phyloP scores from a whole-genome alignment of 2,797 vertebrate species.

The Phyllotis vaccarum region DNA sequence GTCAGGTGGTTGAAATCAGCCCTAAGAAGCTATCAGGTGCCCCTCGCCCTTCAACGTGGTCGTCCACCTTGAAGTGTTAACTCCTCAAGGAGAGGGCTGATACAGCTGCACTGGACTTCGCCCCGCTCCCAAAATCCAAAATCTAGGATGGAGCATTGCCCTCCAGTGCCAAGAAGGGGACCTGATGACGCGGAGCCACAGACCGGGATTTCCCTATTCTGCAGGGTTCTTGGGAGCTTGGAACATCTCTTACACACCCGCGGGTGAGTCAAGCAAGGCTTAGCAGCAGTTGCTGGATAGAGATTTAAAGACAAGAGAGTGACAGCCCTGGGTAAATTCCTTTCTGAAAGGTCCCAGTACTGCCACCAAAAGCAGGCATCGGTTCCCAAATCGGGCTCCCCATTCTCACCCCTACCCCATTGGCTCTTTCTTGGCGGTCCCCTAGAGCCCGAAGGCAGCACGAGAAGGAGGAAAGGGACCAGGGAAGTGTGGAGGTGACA shows the following conservation, averaged over 20 bases:
- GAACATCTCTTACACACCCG: not conserved
- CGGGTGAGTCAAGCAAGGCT: conserved; percentile 66
- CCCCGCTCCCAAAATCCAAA: not conserved
- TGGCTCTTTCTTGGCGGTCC: not conserved
- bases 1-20: conserved; percentile 67
- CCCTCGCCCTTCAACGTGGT: not conserved
- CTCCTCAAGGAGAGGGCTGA: not conserved
- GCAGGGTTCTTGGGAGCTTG: not conserved
- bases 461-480: not conserved
- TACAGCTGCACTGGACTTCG: not conserved
- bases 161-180: conserved; percentile 66
- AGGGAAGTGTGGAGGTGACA: not conserved
- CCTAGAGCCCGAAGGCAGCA: not conserved
- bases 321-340: not conserved
- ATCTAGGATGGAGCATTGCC: conserved; percentile 54
- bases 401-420: not conserved
- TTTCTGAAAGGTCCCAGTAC: not conserved
- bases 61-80: not conserved
- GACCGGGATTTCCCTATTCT: conserved; percentile 70
- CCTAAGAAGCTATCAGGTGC: not conserved
- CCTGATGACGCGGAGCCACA: conserved; percentile 71
- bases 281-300: not conserved
- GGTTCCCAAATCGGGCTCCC: not conserved
- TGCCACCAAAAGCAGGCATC: not conserved
- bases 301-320: not conserved